These are phyloP conservation scores for Trachymyrmex cornetzi DNA, from an alignment of 1,140 invertebrate genomes.

Conservation along the genomic window DNA sequence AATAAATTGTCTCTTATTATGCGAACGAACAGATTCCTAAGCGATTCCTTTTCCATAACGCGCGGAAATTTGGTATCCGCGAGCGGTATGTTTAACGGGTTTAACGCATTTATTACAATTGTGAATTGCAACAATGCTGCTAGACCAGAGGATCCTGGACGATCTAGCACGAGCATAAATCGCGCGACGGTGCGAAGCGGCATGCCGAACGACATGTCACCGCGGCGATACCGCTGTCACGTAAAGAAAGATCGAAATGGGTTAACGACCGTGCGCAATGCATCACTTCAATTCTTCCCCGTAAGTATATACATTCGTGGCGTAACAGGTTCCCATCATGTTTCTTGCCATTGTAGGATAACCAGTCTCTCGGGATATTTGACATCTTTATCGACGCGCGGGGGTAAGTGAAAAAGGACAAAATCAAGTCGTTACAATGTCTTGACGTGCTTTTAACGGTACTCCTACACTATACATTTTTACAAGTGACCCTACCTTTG, in stretches of 20 bases:
- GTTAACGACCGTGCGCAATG: conserved; percentile 52
- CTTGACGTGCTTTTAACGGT: conserved; percentile 42
- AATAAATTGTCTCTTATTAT: too few relatives aligned
- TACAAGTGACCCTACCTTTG: conserved; percentile 13
- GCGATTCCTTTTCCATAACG: not conserved
- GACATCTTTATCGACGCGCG: conserved; percentile 48
- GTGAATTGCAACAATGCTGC: not conserved
- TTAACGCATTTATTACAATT: not conserved
- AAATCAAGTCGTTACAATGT: conserved; percentile 39
- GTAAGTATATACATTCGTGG: conserved; percentile 31
- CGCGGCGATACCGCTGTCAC: conserved; percentile 42
- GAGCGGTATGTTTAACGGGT: not conserved
- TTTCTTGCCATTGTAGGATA: conserved; percentile 56
- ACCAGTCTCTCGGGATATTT: conserved; percentile 48
- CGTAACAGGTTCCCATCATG: conserved; percentile 29
- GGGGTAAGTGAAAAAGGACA: not conserved
- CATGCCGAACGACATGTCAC: not conserved
- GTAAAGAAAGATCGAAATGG: conserved; percentile 58
- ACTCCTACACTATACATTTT: conserved; percentile 37
- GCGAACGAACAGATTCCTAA: not conserved
- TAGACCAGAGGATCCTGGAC: conserved; percentile 14
- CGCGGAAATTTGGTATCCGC: not conserved
- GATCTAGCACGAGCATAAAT: conserved; percentile 22
- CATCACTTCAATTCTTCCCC: conserved; percentile 40
- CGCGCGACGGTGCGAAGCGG: not conserved